Conservation (phyloP, 2,888 invertebrate genomes). For the Scaptomyza flava region DNA sequence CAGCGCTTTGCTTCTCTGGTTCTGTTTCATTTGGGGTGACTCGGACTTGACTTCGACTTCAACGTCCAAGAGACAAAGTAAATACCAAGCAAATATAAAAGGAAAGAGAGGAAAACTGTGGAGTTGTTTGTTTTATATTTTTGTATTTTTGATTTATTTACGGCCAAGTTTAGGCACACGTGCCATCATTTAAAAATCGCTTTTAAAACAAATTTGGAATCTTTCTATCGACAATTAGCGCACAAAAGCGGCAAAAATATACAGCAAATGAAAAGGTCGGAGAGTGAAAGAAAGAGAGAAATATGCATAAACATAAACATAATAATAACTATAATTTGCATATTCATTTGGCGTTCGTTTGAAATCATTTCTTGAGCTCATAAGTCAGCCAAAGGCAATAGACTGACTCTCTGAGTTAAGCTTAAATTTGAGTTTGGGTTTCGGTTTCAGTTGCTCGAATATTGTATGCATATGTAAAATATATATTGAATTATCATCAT, state of each 20-base stretch:
- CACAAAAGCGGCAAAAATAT: slow-evolving; percentile 52
- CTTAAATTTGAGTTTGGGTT: slow-evolving; percentile 21
- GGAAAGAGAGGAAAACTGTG: slow-evolving; percentile 19
- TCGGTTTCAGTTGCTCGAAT: slow-evolving; percentile 14
- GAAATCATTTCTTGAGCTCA: slow-evolving; percentile 66
- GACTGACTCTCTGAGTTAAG: slow-evolving; percentile 9
- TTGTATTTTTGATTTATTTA: slow-evolving; percentile 49
- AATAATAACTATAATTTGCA: slow-evolving; percentile 71
- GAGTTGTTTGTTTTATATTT: slow-evolving; percentile 30
- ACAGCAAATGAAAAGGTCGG: slow-evolving; percentile 12
- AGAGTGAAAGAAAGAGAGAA: slow-evolving; percentile 25
- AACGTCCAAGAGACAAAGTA: slow-evolving; percentile 39
- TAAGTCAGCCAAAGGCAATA: slow-evolving; percentile 56
- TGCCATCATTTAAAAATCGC: slow-evolving; percentile 66
- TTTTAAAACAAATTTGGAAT: slow-evolving; percentile 32
- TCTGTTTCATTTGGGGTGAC: slow-evolving; percentile 43
- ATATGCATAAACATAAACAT: slow-evolving; percentile 72
- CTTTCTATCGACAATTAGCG: slow-evolving; percentile 63
- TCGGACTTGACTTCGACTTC: slow-evolving; percentile 32
- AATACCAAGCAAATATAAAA: slow-evolving; percentile 36
- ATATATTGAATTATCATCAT: slow-evolving; percentile 55
- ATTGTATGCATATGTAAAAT: slow-evolving; percentile 25
- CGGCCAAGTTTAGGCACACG: slow-evolving; percentile 64
- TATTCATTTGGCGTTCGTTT: slow-evolving; percentile 65
- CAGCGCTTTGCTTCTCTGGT: slow-evolving; percentile 35